phyloP scores from a whole-genome alignment of 2,113 vertebrate species.

The Aegithalos caudatus region DNA sequence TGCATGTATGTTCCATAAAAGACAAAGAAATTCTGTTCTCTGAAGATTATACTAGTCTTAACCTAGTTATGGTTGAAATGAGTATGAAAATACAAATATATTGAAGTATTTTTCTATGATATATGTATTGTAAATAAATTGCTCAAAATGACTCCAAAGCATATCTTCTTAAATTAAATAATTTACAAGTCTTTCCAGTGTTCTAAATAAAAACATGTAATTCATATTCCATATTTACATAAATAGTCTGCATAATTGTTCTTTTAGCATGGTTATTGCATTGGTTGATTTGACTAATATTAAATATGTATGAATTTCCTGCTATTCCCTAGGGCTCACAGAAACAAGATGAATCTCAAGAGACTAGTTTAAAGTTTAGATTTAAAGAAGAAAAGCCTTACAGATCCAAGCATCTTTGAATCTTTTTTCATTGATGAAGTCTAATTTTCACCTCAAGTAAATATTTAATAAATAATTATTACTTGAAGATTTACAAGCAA shows the following conservation, averaged over 20 bases:
- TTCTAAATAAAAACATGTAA: constrained; percentile 24
- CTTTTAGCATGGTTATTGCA: constrained; percentile 57
- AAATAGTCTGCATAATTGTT: constrained; percentile 45
- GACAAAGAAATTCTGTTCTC: neutral
- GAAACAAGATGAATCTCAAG: constrained; percentile 64
- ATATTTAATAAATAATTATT: constrained; percentile 62
- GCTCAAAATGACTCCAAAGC: neutral
- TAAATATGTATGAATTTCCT: constrained; percentile 66
- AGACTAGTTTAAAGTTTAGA: constrained; percentile 50
- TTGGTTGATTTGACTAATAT: constrained; percentile 62
- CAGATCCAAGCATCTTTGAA: constrained; percentile 15
- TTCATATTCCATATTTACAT: constrained; percentile 44
- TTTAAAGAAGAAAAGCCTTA: constrained; percentile 46
- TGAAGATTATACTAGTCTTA: neutral
- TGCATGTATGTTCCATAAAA: neutral
- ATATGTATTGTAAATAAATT: constrained; percentile 16
- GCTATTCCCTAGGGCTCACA: constrained; percentile 18
- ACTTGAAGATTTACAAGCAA: neutral
- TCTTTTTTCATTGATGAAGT: constrained; percentile 32
- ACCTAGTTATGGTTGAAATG: neutral
- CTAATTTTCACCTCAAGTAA: constrained; percentile 53
- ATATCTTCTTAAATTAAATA: constrained; percentile 28
- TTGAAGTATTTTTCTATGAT: neutral
- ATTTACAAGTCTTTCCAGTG: constrained; percentile 34
- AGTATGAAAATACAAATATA: constrained; percentile 11